Evolutionary conservation across 2,797 vertebrate genomes (phyloP), one percentile per base, ranked within the genome.

Genomic region (Falco novaeseelandiae): DNA sequence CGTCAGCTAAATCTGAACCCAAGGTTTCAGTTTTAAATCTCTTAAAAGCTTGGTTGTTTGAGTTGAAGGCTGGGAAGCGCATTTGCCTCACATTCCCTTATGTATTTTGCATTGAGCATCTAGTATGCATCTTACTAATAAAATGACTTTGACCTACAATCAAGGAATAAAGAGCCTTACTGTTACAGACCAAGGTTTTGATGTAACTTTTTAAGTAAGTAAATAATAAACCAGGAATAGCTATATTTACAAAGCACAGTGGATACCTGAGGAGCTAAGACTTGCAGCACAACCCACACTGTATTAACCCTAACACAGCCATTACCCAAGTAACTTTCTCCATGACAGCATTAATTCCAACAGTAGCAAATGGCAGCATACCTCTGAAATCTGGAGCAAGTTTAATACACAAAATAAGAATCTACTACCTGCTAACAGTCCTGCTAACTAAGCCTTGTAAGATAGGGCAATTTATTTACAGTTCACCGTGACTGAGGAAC

Each of bases 1-100:
- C 5, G 20, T 30, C 54, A 69, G 8, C 32, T 26, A 94, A 90
- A 87, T 83, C 40, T 85, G 34, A 95, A 92, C 34, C 67, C 54
- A n/a, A 79, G 27, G n/a, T 71, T 92, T 89, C 66, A 76, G 34
- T 86, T 32, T 93, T 94, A 90, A 70, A 49, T 76, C 61, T 89
- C 69, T 61, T 79, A 93, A 69, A 91, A 91, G 59, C 12, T 25
- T 84, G 22, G 22, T 7, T 83, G 63, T 66, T 83, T 78, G n/a
- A 96, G 46, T 9, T 89, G 55, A 42, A 62, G 66, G 18, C 40
- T 44, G 26, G 26, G n/a, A 91, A 89, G 18, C 8, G 6, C 32
- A 44, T 40, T 66, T 81, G 18, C 22, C n/a, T 62, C 14, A 51
- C 9, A 23, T 18, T 85, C 52, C 30, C 36, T 83, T 27, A 83